These are phyloP conservation scores for Crotalus viridis DNA, from an alignment of 2,113 vertebrate species.

Conservation along the genomic window DNA sequence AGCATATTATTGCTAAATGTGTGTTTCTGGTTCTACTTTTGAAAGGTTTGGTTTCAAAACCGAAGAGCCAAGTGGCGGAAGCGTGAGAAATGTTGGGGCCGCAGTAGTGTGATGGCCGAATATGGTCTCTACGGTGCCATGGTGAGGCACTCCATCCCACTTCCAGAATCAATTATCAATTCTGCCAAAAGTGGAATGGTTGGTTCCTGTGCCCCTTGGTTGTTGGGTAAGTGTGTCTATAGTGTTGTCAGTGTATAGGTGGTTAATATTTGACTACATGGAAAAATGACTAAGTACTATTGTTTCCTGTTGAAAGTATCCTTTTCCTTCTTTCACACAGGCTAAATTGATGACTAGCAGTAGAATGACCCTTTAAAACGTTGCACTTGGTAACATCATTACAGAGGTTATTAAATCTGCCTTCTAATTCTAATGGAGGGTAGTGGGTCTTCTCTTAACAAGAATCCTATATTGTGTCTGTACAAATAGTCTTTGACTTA, in stretches of 20 bases:
- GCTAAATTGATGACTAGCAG: neutral
- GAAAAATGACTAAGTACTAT: neutral
- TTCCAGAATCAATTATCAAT: conserved; percentile 89
- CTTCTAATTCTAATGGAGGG: neutral
- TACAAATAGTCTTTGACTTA: neutral
- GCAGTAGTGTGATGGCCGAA: conserved; percentile 95
- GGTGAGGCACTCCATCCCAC: conserved; percentile 94
- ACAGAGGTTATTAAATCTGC: neutral
- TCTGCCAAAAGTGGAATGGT: conserved; percentile 84
- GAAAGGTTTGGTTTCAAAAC: conserved; percentile 97
- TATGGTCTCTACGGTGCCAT: conserved; percentile 94
- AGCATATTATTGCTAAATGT: neutral
- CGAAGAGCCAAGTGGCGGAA: conserved; percentile 94
- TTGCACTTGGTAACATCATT: neutral
- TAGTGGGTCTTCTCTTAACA: neutral
- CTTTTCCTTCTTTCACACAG: neutral
- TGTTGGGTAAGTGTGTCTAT: conserved; percentile 81
- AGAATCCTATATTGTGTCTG: neutral
- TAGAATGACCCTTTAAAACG: neutral
- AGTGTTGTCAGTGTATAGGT: accelerated
- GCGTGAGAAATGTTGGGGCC: conserved; percentile 93
- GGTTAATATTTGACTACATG: neutral
- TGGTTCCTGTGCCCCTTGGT: conserved; percentile 90
- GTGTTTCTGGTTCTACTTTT: neutral
- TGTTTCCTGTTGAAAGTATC: neutral